Evolutionary conservation across 2,113 vertebrate genomes (phyloP).

Genomic region (Paraplagusia blochii): DNA sequence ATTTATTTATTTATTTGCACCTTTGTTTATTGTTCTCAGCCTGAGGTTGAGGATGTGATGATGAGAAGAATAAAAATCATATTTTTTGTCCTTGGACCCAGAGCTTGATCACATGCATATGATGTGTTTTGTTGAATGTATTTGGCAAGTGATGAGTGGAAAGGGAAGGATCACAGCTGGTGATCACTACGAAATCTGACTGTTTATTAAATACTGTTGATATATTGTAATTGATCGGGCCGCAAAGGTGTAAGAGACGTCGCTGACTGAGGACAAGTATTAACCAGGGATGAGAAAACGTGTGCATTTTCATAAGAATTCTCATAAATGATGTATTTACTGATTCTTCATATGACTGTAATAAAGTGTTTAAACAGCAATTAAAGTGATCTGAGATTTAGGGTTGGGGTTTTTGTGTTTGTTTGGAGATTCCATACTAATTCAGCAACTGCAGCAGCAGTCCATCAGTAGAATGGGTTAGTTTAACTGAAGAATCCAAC

Average conservation of each 20-base stretch:
- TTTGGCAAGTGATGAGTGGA: no score
- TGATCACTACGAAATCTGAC: no score
- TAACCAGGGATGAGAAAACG: not conserved
- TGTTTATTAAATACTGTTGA: no score
- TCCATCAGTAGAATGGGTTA: no score
- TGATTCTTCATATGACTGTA: constrained; percentile 68
- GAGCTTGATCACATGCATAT: constrained; percentile 4
- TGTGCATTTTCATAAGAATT: no score
- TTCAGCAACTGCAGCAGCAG: no score
- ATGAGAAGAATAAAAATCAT: constrained; percentile 37
- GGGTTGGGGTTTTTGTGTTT: not conserved
- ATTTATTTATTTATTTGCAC: constrained; percentile 65
- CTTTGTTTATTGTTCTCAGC: constrained; percentile 30
- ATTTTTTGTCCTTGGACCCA: constrained; percentile 19
- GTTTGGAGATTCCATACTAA: no score
- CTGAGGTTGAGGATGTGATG: constrained; percentile 45
- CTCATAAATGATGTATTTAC: constrained; percentile 56
- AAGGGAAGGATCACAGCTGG: no score
- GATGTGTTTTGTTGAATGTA: no score
- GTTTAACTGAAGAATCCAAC: no score
- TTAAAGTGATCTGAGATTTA: not conserved
- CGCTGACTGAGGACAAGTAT: constrained; percentile 20
- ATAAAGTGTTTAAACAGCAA: constrained; percentile 63
- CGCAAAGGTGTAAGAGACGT: no score
- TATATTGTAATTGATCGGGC: no score